phyloP scores from a whole-genome alignment of 2,113 vertebrate species.

The Pteronura brasiliensis region DNA sequence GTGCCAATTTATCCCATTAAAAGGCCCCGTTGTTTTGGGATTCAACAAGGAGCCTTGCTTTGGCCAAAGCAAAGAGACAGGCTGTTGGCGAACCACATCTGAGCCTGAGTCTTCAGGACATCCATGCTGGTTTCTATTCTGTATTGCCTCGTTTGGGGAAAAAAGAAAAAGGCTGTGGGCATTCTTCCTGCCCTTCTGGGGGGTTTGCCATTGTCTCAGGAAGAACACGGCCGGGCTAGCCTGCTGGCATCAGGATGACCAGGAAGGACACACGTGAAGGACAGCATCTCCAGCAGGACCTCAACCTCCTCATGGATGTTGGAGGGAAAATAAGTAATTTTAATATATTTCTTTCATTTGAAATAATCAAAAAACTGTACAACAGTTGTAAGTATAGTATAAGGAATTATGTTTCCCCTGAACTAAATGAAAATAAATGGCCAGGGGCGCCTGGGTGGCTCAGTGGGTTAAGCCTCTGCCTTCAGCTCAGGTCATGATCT shows the following conservation, averaged over 20 bases:
- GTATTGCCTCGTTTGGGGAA: neutral
- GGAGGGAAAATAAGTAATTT: neutral
- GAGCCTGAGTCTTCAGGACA: neutral
- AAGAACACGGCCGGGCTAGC: rapidly evolving
- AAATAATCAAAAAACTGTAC: neutral
- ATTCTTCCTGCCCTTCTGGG: neutral
- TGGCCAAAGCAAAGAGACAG: neutral
- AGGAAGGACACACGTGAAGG: rapidly evolving
- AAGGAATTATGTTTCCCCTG: neutral
- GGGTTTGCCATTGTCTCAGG: neutral
- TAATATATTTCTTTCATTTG: neutral
- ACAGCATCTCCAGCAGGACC: neutral
- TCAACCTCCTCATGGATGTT: neutral
- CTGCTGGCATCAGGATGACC: rapidly evolving
- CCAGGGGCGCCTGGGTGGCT: too few relatives aligned
- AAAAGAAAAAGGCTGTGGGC: too few relatives aligned
- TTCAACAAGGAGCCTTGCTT: neutral
- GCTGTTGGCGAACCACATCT: neutral
- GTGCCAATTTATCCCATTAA: too few relatives aligned
- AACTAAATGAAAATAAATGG: neutral
- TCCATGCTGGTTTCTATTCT: neutral
- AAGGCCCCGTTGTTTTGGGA: neutral
- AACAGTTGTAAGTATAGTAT: too few relatives aligned
- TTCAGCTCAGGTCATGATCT: too few relatives aligned
- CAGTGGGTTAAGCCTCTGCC: too few relatives aligned